A percentile compares a stretch with the other conserved stretches of the same genome.
Conservation (phyloP, 2,888 invertebrate species). For the Zygogramma bicolorata region DNA sequence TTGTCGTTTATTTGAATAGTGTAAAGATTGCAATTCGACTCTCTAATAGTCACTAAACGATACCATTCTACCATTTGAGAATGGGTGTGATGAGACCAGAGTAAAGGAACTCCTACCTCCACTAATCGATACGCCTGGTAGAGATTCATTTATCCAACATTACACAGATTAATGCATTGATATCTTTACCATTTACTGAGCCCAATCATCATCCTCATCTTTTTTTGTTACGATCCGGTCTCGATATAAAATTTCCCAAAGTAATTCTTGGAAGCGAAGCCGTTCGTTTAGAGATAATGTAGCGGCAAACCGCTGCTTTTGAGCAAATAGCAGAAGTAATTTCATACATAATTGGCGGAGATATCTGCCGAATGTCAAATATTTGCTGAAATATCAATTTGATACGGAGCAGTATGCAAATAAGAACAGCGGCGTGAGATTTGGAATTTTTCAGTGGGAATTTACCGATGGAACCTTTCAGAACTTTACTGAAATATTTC, state of each 20-base stretch:
- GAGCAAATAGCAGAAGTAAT: slow-evolving; percentile 7
- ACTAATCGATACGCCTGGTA: no score
- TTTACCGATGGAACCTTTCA: not conserved
- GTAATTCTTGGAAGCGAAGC: not conserved
- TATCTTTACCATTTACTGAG: no score
- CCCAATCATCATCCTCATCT: not conserved
- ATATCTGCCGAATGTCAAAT: slow-evolving; percentile 11
- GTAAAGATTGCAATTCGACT: no score
- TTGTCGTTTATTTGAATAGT: no score
- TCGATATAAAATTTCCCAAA: not conserved
- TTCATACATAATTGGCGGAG: slow-evolving; percentile 10
- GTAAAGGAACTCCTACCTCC: no score
- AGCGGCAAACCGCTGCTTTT: not conserved
- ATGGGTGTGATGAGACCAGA: no score
- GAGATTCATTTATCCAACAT: no score
- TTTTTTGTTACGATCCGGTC: not conserved
- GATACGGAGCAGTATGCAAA: slow-evolving; percentile 7
- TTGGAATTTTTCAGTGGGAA: not conserved
- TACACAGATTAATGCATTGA: no score
- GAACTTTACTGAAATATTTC: no score
- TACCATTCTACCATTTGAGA: no score
- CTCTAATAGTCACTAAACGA: no score
- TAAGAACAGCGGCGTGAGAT: not conserved
- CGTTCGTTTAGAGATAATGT: not conserved
- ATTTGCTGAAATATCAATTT: slow-evolving; percentile 22